These are phyloP conservation scores for Eubasilissa regina DNA, from an alignment of 1,140 invertebrate species.

Conservation along the genomic window DNA sequence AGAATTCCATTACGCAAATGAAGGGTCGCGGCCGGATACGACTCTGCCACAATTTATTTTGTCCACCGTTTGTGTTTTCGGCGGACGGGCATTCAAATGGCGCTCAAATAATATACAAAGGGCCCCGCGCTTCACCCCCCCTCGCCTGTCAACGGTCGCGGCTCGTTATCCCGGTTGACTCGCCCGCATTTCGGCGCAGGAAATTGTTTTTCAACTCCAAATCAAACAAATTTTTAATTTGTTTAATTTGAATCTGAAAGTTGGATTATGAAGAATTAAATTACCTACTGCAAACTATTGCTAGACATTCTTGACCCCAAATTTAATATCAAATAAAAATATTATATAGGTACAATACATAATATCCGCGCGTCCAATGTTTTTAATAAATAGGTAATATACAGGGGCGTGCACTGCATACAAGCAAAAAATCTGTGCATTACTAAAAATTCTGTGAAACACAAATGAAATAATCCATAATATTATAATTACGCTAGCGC, in stretches of 20 bases:
- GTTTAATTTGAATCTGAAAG: background rate
- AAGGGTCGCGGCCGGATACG: constrained; percentile 57
- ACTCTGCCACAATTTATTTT: constrained; percentile 59
- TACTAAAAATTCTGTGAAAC: no score
- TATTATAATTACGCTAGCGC: no score
- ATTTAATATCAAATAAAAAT: no score
- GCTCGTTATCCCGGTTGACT: constrained; percentile 28
- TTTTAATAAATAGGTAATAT: no score
- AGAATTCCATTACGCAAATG: constrained; percentile 61
- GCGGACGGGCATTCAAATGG: constrained; percentile 59
- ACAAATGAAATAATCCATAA: no score
- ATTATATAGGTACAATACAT: no score
- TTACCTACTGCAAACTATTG: no score
- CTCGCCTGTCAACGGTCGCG: background rate
- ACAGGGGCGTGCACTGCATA: no score
- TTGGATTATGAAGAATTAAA: background rate
- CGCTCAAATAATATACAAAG: constrained; percentile 56
- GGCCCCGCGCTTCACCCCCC: background rate
- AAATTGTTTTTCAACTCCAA: constrained; percentile 30
- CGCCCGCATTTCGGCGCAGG: constrained; percentile 13
- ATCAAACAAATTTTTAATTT: constrained; percentile 14
- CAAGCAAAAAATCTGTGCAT: no score
- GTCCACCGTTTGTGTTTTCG: constrained; percentile 57
- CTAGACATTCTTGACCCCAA: no score
- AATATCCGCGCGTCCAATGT: no score